Evolutionary conservation across 2,113 vertebrate species (phyloP), one percentile per base, ranked within the genome.

Genomic region (Cyprinodon tularosa): DNA sequence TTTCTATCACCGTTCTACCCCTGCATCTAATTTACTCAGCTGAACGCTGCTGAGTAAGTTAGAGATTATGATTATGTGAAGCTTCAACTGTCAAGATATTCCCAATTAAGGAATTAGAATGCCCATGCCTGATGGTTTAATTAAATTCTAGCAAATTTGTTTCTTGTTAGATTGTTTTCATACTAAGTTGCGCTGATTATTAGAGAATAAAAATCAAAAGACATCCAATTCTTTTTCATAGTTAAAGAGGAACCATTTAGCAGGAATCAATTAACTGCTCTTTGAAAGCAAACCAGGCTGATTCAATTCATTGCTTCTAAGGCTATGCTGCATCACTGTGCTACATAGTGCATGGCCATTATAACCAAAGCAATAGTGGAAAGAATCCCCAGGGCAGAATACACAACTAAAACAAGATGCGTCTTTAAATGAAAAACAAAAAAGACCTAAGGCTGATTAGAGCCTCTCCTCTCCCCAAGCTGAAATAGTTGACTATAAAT

Each of bases 91-190:
- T 68, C 67, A 72, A 69, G 60, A 77, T 17, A 68, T 39, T 42
- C 5, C 5, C 42, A 6, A 42, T 42, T 42, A 4, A 42, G 4
- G 4, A 6, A 42, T 9, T 42, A 9, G 42, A 42, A 42, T 42
- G 42, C 42, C 42, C 40, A 42, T 29, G 29, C 29, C 75, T 79
- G 74, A 82, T 81, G 77, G 68, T 62, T 53, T 3, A 3, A 7
- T 17, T 4, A 17, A 62, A 40, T 1, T 11, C 40, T 50, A 66
- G 76, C 74, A 74, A 29, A 29, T 29, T 29, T 73, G 39, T 68
- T 80, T 85, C 9, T 75, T 76, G 60, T 47, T 9, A 45, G 14
- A 6, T 39, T 29, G 17, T 47, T 20, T 68, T 61, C 40, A 53
- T 36, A 4, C 68, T 22, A 62, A n/a, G 14, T 66, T 50, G 62